These are phyloP conservation scores for Malurus splendens DNA, from an alignment of 2,797 vertebrate genomes.

Conservation along the genomic window DNA sequence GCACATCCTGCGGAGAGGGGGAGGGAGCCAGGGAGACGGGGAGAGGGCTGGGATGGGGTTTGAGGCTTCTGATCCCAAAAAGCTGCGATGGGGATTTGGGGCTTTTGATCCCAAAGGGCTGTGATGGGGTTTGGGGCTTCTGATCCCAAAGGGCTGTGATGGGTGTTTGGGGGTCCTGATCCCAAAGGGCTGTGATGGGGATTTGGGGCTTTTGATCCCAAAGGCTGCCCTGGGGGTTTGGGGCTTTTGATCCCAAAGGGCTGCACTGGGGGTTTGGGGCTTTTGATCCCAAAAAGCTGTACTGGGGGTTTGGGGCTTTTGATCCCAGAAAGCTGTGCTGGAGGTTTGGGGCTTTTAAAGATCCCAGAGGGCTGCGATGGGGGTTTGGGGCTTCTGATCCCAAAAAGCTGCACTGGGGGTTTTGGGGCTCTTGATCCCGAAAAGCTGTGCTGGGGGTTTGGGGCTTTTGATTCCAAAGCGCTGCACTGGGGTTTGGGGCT, in stretches of 20 bases:
- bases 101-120: not conserved
- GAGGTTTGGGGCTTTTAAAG: no score
- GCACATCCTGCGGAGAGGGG: not conserved
- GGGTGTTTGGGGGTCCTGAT: no score
- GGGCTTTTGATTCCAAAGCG: not conserved
- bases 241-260: not conserved
- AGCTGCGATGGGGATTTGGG: not conserved
- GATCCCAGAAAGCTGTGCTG: not conserved
- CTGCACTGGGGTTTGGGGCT: no score
- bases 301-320: not conserved
- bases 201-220: not conserved
- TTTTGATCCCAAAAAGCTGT: not conserved
- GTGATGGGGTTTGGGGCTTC: not conserved
- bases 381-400: no score
- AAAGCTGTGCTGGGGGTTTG: no score
- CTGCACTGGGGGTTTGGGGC: no score
- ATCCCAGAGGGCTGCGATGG: no score
- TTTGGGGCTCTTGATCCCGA: no score
- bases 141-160: not conserved
- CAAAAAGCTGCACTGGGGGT: no score
- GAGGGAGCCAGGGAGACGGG: fast-evolving
- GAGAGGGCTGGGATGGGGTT: not conserved
- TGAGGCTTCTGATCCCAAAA: not conserved
- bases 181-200: not conserved
- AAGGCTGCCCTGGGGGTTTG: not conserved